Conservation (phyloP, 92 coral and sea anemone species). For the Montipora capitata region DNA sequence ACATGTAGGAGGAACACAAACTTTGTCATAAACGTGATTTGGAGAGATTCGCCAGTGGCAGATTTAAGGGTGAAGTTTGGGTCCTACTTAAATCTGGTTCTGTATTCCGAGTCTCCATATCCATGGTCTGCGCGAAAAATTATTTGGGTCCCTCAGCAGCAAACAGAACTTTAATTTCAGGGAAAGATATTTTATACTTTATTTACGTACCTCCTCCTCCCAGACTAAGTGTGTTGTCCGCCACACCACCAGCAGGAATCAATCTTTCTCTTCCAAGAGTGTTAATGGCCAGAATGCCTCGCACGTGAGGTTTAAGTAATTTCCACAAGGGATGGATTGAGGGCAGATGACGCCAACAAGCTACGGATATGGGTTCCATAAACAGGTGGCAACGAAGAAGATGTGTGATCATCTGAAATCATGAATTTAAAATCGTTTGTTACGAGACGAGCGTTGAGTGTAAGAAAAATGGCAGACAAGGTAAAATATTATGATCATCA, state of each 20-base stretch:
- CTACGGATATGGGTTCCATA: slow-evolving; percentile 67
- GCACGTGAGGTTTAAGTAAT: slow-evolving; percentile 53
- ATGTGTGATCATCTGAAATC: slow-evolving; percentile 62
- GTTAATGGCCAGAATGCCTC: slow-evolving; percentile 66
- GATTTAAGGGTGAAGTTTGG: no score
- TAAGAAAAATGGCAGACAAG: no score
- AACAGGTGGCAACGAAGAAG: slow-evolving; percentile 61
- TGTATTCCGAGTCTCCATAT: no score
- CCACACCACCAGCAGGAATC: slow-evolving; percentile 58
- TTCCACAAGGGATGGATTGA: slow-evolving; percentile 70
- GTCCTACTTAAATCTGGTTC: no score
- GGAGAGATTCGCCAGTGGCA: no score
- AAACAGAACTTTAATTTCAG: neutral
- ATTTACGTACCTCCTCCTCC: slow-evolving; percentile 54
- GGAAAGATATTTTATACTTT: neutral
- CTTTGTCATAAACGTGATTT: no score
- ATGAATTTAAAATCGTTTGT: neutral
- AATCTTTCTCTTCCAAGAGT: slow-evolving; percentile 54
- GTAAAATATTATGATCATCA: no score
- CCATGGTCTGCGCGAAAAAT: no score
- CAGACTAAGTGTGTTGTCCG: slow-evolving; percentile 55
- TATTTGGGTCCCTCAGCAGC: no score
- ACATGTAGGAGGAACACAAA: no score
- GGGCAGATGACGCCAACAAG: slow-evolving; percentile 64
- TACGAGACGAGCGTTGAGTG: no score